phyloP scores from a whole-genome alignment of 1,140 invertebrate species.

The Macrotrachela quadricornifera region DNA sequence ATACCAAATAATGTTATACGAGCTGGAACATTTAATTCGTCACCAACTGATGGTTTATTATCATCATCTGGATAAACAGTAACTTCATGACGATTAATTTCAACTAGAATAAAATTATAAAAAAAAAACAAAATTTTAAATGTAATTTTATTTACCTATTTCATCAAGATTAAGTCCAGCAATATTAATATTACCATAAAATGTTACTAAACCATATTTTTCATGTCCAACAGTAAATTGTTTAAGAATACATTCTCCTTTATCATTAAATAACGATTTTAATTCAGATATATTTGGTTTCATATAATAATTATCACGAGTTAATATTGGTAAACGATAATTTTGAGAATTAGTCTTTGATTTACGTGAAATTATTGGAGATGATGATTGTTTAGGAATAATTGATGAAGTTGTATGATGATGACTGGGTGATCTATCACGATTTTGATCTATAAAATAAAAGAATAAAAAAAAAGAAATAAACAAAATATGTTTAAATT shows the following conservation, averaged over 20 bases:
- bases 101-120: slow-evolving; percentile 23
- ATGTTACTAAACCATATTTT: slow-evolving; percentile 77
- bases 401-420: too few relatives aligned
- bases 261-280: slow-evolving; percentile 36
- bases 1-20: slow-evolving; percentile 78
- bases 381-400: too few relatives aligned
- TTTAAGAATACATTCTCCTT: slow-evolving; percentile 59
- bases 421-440: too few relatives aligned
- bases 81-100: slow-evolving; percentile 42
- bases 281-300: slow-evolving; percentile 57
- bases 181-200: slow-evolving; percentile 56
- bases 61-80: slow-evolving; percentile 44
- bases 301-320: slow-evolving; percentile 60
- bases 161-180: slow-evolving; percentile 66
- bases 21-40: slow-evolving; percentile 68
- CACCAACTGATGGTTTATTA: slow-evolving; percentile 50
- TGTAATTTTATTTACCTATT: slow-evolving; percentile 13
- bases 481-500: too few relatives aligned
- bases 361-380: too few relatives aligned
- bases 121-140: too few relatives aligned
- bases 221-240: slow-evolving; percentile 67
- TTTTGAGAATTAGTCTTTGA: too few relatives aligned
- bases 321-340: too few relatives aligned
- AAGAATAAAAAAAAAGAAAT: too few relatives aligned
- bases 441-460: too few relatives aligned